Evolutionary conservation across 2,888 invertebrate genomes (phyloP).

Genomic region (Buathra laborator): DNA sequence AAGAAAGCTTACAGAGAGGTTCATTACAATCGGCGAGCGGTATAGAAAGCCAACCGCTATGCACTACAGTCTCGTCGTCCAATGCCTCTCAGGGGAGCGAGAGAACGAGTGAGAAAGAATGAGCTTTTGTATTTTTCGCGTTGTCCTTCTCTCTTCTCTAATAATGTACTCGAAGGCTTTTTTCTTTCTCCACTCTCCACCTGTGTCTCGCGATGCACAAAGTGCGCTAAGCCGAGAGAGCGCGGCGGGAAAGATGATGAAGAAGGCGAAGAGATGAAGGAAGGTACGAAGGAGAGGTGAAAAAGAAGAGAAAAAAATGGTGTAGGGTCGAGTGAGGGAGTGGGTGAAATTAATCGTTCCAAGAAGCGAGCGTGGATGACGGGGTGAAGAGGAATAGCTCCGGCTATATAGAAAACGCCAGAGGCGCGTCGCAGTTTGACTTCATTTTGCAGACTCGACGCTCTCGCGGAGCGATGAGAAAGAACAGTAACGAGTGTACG

Average conservation of each 20-base stretch:
- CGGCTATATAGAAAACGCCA: conserved; percentile 23
- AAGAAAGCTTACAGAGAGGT: conserved; percentile 42
- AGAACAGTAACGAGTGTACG: conserved; percentile 39
- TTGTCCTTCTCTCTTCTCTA: conserved; percentile 5
- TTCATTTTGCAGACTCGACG: conserved; percentile 61
- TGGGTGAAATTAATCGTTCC: conserved; percentile 67
- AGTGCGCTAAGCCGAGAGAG: conserved; percentile 44
- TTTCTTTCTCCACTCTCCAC: conserved; percentile 25
- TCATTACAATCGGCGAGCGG: conserved; percentile 67
- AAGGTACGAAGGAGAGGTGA: conserved; percentile 28
- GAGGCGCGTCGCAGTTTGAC: conserved; percentile 42
- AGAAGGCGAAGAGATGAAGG: conserved; percentile 18
- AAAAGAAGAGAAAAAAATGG: conserved; percentile 19
- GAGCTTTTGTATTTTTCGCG: conserved; percentile 9
- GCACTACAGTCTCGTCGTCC: conserved; percentile 23
- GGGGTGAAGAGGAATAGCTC: conserved; percentile 11
- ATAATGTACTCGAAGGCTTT: conserved; percentile 21
- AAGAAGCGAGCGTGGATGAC: conserved; percentile 54
- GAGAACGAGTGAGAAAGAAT: neutral
- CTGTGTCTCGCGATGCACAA: conserved; percentile 55
- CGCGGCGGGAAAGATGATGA: conserved; percentile 47
- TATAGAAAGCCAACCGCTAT: neutral
- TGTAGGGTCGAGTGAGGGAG: conserved; percentile 20
- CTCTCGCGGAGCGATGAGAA: conserved; percentile 36
- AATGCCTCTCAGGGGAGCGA: neutral